Evolutionary conservation across 2,113 vertebrate genomes (phyloP), one percentile per base, ranked within the genome.

Genomic region (Vulpes ferrilata): DNA sequence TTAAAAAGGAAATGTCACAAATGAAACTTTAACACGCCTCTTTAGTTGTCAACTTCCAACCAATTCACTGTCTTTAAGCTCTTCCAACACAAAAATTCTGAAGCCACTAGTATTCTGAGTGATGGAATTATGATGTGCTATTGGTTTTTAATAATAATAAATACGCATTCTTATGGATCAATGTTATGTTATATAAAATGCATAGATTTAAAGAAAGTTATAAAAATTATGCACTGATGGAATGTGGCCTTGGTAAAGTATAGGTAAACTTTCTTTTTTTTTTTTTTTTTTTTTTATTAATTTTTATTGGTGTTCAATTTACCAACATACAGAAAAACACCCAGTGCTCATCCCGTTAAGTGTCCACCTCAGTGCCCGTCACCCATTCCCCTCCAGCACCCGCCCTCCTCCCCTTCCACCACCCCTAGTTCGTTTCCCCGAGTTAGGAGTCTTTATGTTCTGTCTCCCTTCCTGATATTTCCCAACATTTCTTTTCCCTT

Each of bases 61-160:
- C 51, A 67, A 25, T 62, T 85, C 59, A 25, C 15, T 35, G 3
- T 22, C 74, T 20, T 93, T 78, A 23, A 69, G 16, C 13, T 85
- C 25, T 79, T 89, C 59, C 30, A 32, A 79, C 11, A 80, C 38
- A 71, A 90, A 96, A 92, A 62, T 57, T 84, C 65, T 86, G 59
- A 82, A 57, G 27, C 53, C 65, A 69, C 71, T 43, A n/a, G 13
- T 25, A 48, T 60, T 92, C 35, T 22, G 43, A 20, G 5, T 69
- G 17, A 86, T 38, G 27, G 30, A 48, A 35, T n/a, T 55, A 23
- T n/a, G 22, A 25, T 65, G 9, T 13, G 23, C 38, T n/a, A 35
- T 79, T 59, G 71, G 53, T 93, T 95, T 95, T 80, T 65, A 86
- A 74, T 67, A 88, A 93, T 38, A 91, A 83, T 59, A 67, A 64